phyloP scores from a whole-genome alignment of 2,797 vertebrate species.

The Melanotaenia boesemani region DNA sequence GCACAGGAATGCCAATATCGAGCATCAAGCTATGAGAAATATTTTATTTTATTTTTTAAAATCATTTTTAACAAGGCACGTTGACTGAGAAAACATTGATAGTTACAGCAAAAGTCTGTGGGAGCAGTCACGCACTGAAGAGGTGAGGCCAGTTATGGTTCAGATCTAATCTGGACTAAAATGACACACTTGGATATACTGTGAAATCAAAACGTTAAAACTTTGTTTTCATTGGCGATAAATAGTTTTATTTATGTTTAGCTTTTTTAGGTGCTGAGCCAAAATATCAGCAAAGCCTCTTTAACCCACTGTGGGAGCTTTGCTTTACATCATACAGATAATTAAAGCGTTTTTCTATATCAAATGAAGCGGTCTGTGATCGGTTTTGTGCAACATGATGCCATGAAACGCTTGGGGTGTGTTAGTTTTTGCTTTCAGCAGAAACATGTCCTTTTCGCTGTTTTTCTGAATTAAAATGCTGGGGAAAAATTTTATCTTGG shows the following conservation, averaged over 20 bases:
- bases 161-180: constrained; percentile 22
- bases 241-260: constrained; percentile 37
- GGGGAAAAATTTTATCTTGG: constrained; percentile 3
- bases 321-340: constrained; percentile 7
- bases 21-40: constrained; percentile 47
- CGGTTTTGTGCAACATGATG: constrained; percentile 20
- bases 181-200: constrained; percentile 29
- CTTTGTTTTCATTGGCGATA: constrained; percentile 25
- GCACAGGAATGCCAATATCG: constrained; percentile 50
- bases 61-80: constrained; percentile 64
- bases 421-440: constrained; percentile 25
- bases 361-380: constrained; percentile 20
- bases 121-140: constrained; percentile 24
- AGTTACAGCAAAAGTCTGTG: constrained; percentile 53
- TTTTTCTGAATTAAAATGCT: constrained; percentile 10
- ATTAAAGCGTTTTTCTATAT: constrained; percentile 11
- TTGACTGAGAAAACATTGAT: constrained; percentile 53
- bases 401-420: constrained; percentile 24
- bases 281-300: constrained; percentile 10
- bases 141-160: constrained; percentile 35
- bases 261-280: constrained; percentile 10
- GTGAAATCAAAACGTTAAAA: constrained; percentile 38
- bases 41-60: constrained; percentile 55
- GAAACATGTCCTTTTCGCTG: constrained; percentile 33
- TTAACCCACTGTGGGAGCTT: constrained; percentile 9